These are phyloP conservation scores for Spizaetus ornatus DNA, from an alignment of 2,113 vertebrate genomes.

Conservation along the genomic window DNA sequence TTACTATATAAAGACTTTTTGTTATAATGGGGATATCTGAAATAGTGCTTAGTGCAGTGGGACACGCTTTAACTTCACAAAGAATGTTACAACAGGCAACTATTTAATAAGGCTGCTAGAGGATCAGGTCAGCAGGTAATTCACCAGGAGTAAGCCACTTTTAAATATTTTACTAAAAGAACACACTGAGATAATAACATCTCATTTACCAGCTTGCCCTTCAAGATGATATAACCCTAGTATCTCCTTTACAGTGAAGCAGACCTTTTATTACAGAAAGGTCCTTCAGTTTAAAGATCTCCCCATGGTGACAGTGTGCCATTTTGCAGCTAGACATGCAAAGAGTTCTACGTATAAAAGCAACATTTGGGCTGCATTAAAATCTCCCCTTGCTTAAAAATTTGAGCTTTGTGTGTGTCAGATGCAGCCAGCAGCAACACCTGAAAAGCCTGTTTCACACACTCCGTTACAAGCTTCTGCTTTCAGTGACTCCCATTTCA, in stretches of 20 bases:
- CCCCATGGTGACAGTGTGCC: background rate
- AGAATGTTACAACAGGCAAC: slow-evolving; percentile 43
- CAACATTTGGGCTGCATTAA: background rate
- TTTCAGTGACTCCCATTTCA: background rate
- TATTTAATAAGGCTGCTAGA: slow-evolving; percentile 55
- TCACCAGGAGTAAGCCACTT: slow-evolving; percentile 46
- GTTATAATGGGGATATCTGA: slow-evolving; percentile 42
- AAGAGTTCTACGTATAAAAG: background rate
- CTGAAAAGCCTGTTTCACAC: background rate
- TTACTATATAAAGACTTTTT: slow-evolving; percentile 45
- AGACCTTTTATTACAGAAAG: slow-evolving; percentile 35
- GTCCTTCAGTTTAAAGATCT: background rate
- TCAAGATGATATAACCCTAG: background rate
- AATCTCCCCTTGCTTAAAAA: background rate
- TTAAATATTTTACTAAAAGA: slow-evolving; percentile 61
- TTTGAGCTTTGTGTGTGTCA: background rate
- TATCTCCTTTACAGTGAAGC: background rate
- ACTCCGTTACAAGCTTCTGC: background rate
- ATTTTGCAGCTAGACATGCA: background rate
- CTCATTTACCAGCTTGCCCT: slow-evolving; percentile 48
- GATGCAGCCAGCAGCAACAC: background rate
- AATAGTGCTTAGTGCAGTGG: slow-evolving; percentile 32
- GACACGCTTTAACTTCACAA: slow-evolving; percentile 24
- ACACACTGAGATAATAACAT: slow-evolving; percentile 38
- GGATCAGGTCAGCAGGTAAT: slow-evolving; percentile 56